These are phyloP conservation scores for Drosophila pseudoananassae DNA, from an alignment of 1,140 invertebrate species.

Conservation along the genomic window DNA sequence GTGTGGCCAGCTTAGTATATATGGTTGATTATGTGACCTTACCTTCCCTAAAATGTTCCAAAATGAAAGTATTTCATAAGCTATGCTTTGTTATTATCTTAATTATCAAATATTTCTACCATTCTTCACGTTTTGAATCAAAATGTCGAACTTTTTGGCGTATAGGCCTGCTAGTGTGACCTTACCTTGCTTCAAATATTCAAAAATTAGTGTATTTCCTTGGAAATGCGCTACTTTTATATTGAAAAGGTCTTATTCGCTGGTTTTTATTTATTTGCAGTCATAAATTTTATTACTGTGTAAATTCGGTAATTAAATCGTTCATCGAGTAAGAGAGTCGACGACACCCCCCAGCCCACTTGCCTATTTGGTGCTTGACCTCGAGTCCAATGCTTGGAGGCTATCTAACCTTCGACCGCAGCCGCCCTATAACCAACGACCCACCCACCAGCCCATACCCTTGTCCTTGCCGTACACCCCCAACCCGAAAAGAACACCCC, in stretches of 20 bases:
- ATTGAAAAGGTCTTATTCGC: too few relatives aligned
- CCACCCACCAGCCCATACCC: not conserved
- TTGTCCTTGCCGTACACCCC: not conserved
- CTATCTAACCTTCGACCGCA: slow-evolving; percentile 31
- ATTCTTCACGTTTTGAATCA: too few relatives aligned
- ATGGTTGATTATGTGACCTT: too few relatives aligned
- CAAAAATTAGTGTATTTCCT: not conserved
- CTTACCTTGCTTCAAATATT: not conserved
- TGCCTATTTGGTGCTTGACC: slow-evolving; percentile 41
- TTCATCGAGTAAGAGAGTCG: slow-evolving; percentile 12
- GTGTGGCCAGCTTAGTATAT: not conserved
- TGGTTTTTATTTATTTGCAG: not conserved
- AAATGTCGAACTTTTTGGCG: too few relatives aligned
- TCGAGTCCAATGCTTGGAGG: slow-evolving; percentile 18
- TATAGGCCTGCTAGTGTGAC: too few relatives aligned
- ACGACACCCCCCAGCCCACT: not conserved
- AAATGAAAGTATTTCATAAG: not conserved
- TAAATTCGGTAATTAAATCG: slow-evolving; percentile 62
- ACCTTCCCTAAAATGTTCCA: not conserved
- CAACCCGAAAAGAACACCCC: not conserved
- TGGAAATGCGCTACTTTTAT: not conserved
- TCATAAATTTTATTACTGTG: slow-evolving; percentile 13
- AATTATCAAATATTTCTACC: too few relatives aligned
- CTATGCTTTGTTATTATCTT: too few relatives aligned
- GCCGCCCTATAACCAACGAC: not conserved